A percentile compares a stretch with the other conserved stretches of the same genome.
These are phyloP conservation scores for Choloepus didactylus DNA, from an alignment of 2,797 vertebrate species.

Conservation along the genomic window DNA sequence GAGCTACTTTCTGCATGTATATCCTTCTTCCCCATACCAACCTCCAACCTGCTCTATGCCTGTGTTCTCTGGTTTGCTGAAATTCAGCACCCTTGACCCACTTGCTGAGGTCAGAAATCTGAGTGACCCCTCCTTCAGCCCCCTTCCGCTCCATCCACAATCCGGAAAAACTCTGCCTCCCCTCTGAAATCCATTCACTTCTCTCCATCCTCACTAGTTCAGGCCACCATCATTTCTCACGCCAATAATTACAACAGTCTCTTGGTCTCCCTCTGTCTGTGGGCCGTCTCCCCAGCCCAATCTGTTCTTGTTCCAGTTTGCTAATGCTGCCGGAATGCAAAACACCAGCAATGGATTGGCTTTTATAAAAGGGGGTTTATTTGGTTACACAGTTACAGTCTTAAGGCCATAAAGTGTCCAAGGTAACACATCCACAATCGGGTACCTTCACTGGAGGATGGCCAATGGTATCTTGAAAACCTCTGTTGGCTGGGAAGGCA, in stretches of 20 bases:
- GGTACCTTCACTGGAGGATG: too few species aligned
- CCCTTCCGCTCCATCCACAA: background rate
- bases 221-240: fast-evolving
- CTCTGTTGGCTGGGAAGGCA: too few species aligned
- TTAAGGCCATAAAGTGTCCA: too few species aligned
- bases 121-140: too few species aligned
- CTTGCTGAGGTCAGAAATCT: background rate
- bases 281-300: background rate
- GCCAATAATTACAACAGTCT: background rate
- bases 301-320: background rate
- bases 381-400: too few species aligned
- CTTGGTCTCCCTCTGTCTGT: background rate
- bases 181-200: background rate
- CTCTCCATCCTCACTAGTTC: background rate
- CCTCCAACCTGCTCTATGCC: fast-evolving
- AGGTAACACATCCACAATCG: too few species aligned
- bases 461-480: too few species aligned
- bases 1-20: background rate
- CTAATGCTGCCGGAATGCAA: too few species aligned
- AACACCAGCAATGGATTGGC: too few species aligned
- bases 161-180: too few species aligned
- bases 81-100: background rate
- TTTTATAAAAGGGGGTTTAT: too few species aligned
- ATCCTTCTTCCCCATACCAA: background rate
- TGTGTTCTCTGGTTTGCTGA: background rate